A percentile compares a stretch with the other conserved stretches of the same genome.
These are phyloP conservation scores for Ceyx erithaca DNA, from an alignment of 2,797 vertebrate species.

Conservation along the genomic window DNA sequence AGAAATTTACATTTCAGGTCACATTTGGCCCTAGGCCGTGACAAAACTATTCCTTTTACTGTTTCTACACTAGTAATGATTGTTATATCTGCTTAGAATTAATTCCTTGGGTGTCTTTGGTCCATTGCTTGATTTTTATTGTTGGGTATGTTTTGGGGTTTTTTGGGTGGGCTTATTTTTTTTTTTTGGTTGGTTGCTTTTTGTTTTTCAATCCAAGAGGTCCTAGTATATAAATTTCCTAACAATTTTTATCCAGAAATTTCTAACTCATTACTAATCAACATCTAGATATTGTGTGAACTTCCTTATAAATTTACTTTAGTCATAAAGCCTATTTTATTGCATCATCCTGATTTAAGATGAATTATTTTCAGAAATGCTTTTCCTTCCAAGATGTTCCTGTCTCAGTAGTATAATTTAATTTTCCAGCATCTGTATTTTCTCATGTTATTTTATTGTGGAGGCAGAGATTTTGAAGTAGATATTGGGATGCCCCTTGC, in stretches of 20 bases:
- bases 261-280: neutral
- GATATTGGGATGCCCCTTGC: neutral
- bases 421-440: neutral
- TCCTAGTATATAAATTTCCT: neutral
- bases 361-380: neutral
- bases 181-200: fast-evolving
- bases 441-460: neutral
- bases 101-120: fast-evolving
- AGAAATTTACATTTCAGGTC: neutral
- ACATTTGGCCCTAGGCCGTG: neutral
- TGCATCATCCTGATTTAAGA: neutral
- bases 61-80: neutral
- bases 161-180: no score
- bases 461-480: neutral
- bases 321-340: neutral
- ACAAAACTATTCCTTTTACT: neutral
- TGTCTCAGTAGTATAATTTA: neutral
- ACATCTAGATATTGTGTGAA: neutral
- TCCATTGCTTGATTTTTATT: neutral
- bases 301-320: neutral
- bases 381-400: neutral
- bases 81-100: neutral
- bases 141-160: neutral
- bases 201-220: neutral
- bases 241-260: neutral